Evolutionary conservation across 2,113 vertebrate species (phyloP).

Genomic region (Artemisiospiza belli): DNA sequence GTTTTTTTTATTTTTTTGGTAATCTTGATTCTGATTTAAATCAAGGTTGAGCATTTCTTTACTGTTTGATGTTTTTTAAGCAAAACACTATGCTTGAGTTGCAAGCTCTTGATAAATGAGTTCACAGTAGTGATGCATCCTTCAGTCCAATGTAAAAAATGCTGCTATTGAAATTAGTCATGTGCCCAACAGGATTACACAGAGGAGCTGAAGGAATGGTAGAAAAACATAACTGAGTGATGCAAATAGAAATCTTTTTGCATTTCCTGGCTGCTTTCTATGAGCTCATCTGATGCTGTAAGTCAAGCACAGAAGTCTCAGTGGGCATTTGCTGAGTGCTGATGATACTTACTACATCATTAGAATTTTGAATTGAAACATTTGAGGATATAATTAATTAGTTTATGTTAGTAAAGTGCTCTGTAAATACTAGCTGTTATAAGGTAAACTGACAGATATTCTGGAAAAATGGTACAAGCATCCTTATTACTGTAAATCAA

Average conservation of each 20-base stretch:
- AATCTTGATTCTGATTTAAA: not conserved
- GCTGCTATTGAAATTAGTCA: not conserved
- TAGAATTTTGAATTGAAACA: slow-evolving; percentile 43
- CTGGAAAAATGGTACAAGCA: slow-evolving; percentile 14
- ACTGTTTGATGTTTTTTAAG: not conserved
- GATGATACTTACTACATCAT: not conserved
- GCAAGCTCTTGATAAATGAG: not conserved
- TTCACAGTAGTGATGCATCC: not conserved
- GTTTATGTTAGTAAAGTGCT: slow-evolving; percentile 31
- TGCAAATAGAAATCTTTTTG: not conserved
- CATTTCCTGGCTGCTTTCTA: not conserved
- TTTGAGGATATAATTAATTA: slow-evolving; percentile 35
- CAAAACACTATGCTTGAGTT: not conserved
- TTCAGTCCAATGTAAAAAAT: not conserved
- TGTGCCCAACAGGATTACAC: not conserved
- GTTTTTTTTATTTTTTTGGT: not conserved
- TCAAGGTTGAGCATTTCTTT: not conserved
- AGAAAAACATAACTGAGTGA: not conserved
- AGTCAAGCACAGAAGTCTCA: not conserved
- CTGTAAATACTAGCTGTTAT: slow-evolving; percentile 36
- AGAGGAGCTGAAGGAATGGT: not conserved
- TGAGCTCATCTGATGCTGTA: not conserved
- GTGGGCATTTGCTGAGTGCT: not conserved
- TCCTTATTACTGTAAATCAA: slow-evolving; percentile 49
- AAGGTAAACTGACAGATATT: slow-evolving; percentile 11